Evolutionary conservation across 2,888 invertebrate genomes (phyloP).

Genomic region (Oligia latruncula): DNA sequence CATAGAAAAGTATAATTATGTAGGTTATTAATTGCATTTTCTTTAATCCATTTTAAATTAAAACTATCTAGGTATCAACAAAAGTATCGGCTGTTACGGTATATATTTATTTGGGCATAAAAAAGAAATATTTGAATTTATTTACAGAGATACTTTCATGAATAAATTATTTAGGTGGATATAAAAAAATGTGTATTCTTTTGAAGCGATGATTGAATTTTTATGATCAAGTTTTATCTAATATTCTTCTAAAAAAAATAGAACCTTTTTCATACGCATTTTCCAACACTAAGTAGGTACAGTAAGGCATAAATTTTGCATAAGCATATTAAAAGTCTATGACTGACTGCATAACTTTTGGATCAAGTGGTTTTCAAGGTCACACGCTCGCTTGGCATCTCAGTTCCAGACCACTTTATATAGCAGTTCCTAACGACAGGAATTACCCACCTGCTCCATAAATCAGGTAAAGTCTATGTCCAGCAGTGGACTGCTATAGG

Average conservation of each 20-base stretch:
- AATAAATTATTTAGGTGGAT: slow-evolving; percentile 8
- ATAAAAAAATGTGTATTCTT: background rate
- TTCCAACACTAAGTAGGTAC: no score
- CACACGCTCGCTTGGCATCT: no score
- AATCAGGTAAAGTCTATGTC: no score
- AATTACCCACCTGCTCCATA: no score
- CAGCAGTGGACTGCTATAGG: no score
- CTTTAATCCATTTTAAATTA: background rate
- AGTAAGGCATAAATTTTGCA: no score
- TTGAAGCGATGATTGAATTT: slow-evolving; percentile 2
- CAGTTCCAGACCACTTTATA: no score
- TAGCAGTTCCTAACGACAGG: no score
- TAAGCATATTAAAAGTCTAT: no score
- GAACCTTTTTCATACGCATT: background rate
- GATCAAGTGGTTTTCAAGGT: no score
- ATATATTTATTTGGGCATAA: background rate
- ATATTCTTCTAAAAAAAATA: background rate
- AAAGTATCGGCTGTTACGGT: background rate
- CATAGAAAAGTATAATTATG: background rate
- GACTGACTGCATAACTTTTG: no score
- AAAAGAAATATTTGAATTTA: background rate
- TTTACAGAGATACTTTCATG: background rate
- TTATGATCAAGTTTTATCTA: background rate
- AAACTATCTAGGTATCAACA: background rate
- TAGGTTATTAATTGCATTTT: background rate